These are phyloP conservation scores for Diachasmimorpha longicaudata DNA, from an alignment of 1,140 invertebrate genomes.

Conservation along the genomic window DNA sequence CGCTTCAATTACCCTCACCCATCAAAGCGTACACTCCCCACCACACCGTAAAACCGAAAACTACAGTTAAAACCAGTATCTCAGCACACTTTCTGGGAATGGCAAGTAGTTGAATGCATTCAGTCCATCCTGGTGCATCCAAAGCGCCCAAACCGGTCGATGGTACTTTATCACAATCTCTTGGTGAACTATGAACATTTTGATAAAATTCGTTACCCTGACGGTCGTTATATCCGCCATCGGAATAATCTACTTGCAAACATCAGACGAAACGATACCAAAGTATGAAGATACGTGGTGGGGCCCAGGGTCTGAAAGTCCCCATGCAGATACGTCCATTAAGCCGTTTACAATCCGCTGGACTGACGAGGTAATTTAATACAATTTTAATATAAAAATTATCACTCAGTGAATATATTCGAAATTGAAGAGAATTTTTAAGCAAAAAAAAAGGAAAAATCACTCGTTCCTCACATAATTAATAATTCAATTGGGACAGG, in stretches of 20 bases:
- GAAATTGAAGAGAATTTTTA: neutral
- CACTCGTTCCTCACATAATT: neutral
- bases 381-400: no score
- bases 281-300: slow-evolving; percentile 57
- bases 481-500: slow-evolving; percentile 2
- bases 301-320: slow-evolving; percentile 52
- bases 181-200: neutral
- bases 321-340: slow-evolving; percentile 54
- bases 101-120: no score
- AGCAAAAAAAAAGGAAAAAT: no score
- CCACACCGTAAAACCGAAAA: no score
- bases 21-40: no score
- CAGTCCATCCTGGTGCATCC: neutral
- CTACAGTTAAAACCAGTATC: no score
- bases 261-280: slow-evolving; percentile 17
- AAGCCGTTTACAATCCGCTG: slow-evolving; percentile 62
- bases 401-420: no score
- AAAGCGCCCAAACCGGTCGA: neutral
- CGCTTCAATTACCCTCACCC: no score
- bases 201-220: neutral
- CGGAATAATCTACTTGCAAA: neutral
- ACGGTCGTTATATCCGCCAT: neutral
- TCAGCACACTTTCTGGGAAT: no score
- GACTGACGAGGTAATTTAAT: slow-evolving; percentile 56
- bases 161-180: neutral